Conservation (phyloP, 1,140 invertebrate species). For the Maniola jurtina region DNA sequence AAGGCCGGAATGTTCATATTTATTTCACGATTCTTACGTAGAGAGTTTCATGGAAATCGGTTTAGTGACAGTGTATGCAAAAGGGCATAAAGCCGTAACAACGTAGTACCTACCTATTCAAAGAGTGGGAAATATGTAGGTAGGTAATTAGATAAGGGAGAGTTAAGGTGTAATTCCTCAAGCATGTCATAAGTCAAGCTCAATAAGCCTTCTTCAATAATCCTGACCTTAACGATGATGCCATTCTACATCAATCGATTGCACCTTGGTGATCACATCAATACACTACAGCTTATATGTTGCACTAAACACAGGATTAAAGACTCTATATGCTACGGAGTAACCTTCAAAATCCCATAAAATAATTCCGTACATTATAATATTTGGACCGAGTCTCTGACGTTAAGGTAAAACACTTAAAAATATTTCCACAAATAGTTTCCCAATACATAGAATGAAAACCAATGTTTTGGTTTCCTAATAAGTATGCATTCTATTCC, state of each 20-base stretch:
- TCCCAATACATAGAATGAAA: not conserved
- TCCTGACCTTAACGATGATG: not conserved
- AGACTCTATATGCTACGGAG: too few species aligned
- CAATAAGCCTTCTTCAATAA: not conserved
- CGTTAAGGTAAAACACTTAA: not conserved
- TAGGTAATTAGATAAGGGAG: too few species aligned
- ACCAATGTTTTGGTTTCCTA: not conserved
- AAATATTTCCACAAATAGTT: not conserved
- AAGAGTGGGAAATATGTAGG: too few species aligned
- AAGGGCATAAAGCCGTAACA: too few species aligned
- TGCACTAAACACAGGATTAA: too few species aligned
- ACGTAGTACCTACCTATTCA: too few species aligned
- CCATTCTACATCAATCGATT: slow-evolving; percentile 1
- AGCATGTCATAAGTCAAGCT: too few species aligned
- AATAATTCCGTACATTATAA: not conserved
- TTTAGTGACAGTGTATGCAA: not conserved
- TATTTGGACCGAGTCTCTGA: not conserved
- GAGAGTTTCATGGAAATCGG: not conserved
- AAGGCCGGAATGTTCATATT: too few species aligned
- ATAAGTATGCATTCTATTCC: too few species aligned
- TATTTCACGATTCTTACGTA: too few species aligned
- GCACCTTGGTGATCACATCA: not conserved
- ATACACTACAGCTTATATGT: too few species aligned
- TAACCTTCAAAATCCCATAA: not conserved
- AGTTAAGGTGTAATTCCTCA: too few species aligned